phyloP scores from a whole-genome alignment of 2,797 vertebrate genomes.

The Melanotaenia pygmaea region DNA sequence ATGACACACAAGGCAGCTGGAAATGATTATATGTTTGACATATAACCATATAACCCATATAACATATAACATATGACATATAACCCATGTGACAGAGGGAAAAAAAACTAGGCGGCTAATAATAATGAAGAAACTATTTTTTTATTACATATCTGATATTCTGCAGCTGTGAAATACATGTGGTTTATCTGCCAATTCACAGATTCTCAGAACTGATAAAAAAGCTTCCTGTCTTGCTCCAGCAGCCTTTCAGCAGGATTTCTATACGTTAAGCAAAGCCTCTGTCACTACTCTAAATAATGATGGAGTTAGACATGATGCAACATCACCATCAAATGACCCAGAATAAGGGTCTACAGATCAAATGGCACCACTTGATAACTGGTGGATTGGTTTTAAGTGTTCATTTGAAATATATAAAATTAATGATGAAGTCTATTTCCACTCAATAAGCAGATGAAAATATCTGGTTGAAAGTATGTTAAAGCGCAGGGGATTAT shows the following conservation, averaged over 20 bases:
- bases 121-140: background rate
- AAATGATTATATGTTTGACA: background rate
- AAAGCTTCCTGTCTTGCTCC: background rate
- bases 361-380: background rate
- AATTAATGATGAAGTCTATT: conserved; percentile 46
- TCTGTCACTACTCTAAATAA: background rate
- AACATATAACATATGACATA: no score
- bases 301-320: background rate
- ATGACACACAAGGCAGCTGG: background rate
- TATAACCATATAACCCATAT: no score
- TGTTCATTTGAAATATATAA: conserved; percentile 39
- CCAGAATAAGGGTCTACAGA: conserved; percentile 2
- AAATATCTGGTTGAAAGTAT: conserved; percentile 58
- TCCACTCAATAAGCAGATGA: conserved; percentile 47
- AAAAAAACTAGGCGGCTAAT: background rate
- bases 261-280: background rate
- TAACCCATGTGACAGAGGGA: background rate
- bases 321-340: conserved; percentile 1
- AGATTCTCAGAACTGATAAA: background rate
- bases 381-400: conserved; percentile 22
- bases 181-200: background rate
- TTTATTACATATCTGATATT: background rate
- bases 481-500: conserved; percentile 71
- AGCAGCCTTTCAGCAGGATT: background rate
- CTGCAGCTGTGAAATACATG: background rate